These are phyloP conservation scores for Eremophila alpestris DNA, from an alignment of 2,797 vertebrate genomes.

Conservation along the genomic window DNA sequence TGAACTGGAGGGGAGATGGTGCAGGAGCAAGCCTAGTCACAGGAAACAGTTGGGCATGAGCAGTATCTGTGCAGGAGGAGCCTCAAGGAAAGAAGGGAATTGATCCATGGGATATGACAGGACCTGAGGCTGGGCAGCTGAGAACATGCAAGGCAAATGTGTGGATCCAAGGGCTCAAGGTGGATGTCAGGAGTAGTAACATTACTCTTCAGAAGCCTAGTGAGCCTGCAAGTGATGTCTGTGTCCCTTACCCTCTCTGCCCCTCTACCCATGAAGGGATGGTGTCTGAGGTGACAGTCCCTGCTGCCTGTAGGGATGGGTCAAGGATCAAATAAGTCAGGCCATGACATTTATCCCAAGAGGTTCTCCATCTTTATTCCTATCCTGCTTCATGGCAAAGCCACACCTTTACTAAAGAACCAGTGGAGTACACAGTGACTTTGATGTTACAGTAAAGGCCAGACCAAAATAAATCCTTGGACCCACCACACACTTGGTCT, in stretches of 20 bases:
- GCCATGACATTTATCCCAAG: neutral
- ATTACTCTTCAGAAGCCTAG: neutral
- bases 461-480: neutral
- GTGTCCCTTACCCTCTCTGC: neutral
- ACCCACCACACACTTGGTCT: neutral
- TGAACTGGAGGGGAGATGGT: neutral
- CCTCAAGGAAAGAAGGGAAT: neutral
- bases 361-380: neutral
- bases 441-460: neutral
- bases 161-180: neutral
- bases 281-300: neutral
- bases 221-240: neutral
- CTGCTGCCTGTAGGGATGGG: neutral
- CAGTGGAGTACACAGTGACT: neutral
- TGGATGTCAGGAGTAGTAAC: neutral
- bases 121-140: neutral
- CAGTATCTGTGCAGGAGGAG: neutral
- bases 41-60: neutral
- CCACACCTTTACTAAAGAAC: neutral
- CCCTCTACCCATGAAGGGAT: neutral
- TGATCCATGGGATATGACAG: neutral
- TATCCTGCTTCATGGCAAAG: neutral
- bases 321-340: neutral
- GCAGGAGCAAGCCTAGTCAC: neutral
- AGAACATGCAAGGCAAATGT: neutral